Evolutionary conservation across 2,888 invertebrate species (phyloP).

Genomic region (Nomada fucata): DNA sequence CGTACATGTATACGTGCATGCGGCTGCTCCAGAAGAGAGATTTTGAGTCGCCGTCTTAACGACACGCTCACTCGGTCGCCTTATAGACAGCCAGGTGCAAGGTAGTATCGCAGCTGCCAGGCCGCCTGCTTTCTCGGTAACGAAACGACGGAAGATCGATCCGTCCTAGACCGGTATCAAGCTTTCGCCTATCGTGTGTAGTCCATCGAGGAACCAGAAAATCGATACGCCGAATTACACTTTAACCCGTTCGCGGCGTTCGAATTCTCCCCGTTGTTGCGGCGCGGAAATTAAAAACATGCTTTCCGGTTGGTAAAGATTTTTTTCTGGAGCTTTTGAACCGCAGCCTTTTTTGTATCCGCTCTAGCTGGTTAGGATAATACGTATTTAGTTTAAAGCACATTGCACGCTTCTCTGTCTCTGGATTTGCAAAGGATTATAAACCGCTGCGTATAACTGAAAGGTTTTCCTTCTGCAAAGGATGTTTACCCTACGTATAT

Average conservation of each 20-base stretch:
- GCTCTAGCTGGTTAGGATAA: no score
- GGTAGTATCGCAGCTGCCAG: slow-evolving; percentile 59
- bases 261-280: no score
- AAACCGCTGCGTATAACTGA: slow-evolving; percentile 14
- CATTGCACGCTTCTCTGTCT: background rate
- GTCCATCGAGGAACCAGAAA: slow-evolving; percentile 1
- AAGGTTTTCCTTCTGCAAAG: slow-evolving; percentile 4
- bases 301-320: no score
- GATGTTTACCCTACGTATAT: background rate
- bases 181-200: slow-evolving; percentile 15
- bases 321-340: no score
- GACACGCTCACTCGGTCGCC: slow-evolving; percentile 31
- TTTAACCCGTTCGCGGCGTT: slow-evolving; percentile 35
- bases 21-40: slow-evolving; percentile 47
- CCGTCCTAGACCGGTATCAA: slow-evolving; percentile 49
- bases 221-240: slow-evolving; percentile 40
- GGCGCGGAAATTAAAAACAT: background rate
- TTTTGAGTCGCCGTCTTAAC: slow-evolving; percentile 49
- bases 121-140: slow-evolving; percentile 57
- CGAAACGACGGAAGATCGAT: slow-evolving; percentile 69
- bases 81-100: slow-evolving; percentile 66
- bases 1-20: slow-evolving; percentile 9
- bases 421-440: background rate
- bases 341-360: no score
- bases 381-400: background rate